phyloP scores from a whole-genome alignment of 2,888 invertebrate genomes.

The Oscheius sp. region DNA sequence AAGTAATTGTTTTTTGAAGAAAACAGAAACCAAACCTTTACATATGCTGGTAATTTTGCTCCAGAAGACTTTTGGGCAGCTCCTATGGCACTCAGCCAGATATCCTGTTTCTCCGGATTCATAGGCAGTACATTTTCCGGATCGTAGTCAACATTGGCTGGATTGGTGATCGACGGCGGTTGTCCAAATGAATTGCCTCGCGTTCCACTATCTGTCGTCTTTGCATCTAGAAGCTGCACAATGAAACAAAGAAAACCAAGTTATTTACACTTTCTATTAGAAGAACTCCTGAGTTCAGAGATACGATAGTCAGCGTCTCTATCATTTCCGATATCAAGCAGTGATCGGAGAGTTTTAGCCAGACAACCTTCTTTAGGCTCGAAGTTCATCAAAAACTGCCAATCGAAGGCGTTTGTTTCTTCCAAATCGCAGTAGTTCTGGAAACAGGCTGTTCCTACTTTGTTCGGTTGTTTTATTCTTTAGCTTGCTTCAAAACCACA shows the following conservation, averaged over 20 bases:
- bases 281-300: not conserved
- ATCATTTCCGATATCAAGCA: not conserved
- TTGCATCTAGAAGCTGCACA: not conserved
- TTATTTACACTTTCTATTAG: no score
- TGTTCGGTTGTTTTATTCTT: no score
- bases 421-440: conserved; percentile 37
- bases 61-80: not conserved
- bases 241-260: not conserved
- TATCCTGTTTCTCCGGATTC: conserved; percentile 15
- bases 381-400: conserved; percentile 29
- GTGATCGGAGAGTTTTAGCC: not conserved
- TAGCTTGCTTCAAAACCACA: not conserved
- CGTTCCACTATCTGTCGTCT: not conserved
- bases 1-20: not conserved
- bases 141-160: conserved; percentile 14
- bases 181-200: no score
- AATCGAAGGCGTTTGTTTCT: conserved; percentile 27
- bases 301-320: not conserved
- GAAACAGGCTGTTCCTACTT: not conserved
- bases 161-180: conserved; percentile 13
- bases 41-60: not conserved
- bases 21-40: not conserved
- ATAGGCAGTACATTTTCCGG: conserved; percentile 19
- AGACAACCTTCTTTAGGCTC: conserved; percentile 18
- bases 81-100: conserved; percentile 1